Base-by-base conservation (phyloP, 2,797 vertebrate genomes). In the Parambassis ranga region DNA sequence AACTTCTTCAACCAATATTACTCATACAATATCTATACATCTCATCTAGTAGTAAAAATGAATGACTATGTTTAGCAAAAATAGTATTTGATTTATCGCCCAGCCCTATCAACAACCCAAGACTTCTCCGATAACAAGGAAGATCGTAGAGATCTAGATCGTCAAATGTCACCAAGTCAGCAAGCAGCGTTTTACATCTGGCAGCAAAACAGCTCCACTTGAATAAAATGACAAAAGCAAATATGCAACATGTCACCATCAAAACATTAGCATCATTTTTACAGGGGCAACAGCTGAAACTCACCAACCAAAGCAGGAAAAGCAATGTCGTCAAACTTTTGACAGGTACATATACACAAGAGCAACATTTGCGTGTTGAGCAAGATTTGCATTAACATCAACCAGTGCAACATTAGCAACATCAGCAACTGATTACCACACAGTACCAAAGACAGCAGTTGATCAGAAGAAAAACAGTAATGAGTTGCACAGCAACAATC, bases 391-490 rank as follows among this genome's bases (percentile, higher is more conserved):
- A 71, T 66, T 38, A 60, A 71, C 24, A 30, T 62, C 30, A 81
- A 71, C 64, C 50, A 74, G 11, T 77, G 72, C 65, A 69, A 71
- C 18, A 58, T 65, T 41, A 60, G 75, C 57, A 71, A 69, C 23
- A 78, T 71, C 50, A 75, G 61, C 59, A 65, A 62, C 68, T 50
- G 38, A 42, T 64, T 41, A 48, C 33, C 65, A 81, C 82, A 69
- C 37, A 73, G 64, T 59, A 79, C 41, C 59, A 70, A 62, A 65
- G 37, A 75, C 14, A 81, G 65, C 69, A 84, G 81, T 73, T 67
- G 57, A 61, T 71, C 49, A 75, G 64, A 58, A 41, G 31, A 68
- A 53, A 65, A 65, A 81, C 23, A 79, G 64, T 81, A 49, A 57
- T 37, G 26, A 63, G 38, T 33, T 30, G 44, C 55, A 79, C 28